These are phyloP conservation scores for Coregonus sp. DNA, from an alignment of 2,797 vertebrate genomes.

Conservation along the genomic window DNA sequence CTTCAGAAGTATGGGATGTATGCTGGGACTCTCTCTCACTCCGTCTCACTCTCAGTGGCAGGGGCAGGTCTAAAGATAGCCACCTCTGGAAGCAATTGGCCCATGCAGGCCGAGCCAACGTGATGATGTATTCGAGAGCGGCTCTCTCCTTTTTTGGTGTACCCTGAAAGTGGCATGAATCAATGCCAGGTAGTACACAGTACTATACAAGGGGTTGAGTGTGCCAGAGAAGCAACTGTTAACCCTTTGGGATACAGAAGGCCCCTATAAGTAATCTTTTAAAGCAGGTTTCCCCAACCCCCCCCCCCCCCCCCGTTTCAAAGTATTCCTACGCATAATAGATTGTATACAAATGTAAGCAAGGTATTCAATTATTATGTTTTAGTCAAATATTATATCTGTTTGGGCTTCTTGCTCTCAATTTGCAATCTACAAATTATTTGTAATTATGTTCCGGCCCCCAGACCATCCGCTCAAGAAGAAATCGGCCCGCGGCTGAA, in stretches of 20 bases:
- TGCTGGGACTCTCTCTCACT: neutral
- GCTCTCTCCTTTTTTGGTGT: constrained; percentile 62
- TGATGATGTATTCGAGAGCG: constrained; percentile 46
- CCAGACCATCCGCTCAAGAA: no score
- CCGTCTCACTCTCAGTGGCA: constrained; percentile 36
- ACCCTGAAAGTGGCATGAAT: constrained; percentile 39
- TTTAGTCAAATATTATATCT: no score
- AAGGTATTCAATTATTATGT: no score
- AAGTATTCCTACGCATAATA: no score
- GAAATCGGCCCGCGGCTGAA: no score
- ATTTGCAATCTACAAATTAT: no score
- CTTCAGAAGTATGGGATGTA: constrained; percentile 63
- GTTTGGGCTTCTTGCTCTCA: no score
- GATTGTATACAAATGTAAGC: no score
- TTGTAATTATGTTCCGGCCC: no score
- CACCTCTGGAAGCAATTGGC: constrained; percentile 25
- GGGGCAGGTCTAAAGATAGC: constrained; percentile 66
- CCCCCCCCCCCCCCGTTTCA: no score
- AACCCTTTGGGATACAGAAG: neutral
- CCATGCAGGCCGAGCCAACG: constrained; percentile 25
- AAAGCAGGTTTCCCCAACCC: neutral
- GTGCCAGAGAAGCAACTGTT: neutral
- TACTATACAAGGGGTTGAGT: neutral
- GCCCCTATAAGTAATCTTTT: neutral
- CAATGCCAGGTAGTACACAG: constrained; percentile 11